Percentiles rank a stretch among this genome's conserved stretches.
phyloP scores from a whole-genome alignment of 2,888 invertebrate genomes.

The Adineta ricciae region DNA sequence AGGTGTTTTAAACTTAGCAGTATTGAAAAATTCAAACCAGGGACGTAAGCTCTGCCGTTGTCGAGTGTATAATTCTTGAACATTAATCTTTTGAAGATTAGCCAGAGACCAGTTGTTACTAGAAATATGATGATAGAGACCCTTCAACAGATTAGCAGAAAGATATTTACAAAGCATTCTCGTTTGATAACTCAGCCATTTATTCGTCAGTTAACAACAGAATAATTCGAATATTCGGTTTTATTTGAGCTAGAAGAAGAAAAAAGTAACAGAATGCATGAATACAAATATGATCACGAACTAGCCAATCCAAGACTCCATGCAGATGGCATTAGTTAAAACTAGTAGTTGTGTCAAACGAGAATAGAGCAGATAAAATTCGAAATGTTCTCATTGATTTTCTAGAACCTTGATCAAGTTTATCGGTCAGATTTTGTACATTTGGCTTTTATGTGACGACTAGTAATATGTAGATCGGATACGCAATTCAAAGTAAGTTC shows the following conservation, averaged over 20 bases:
- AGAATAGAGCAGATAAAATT: too few relatives aligned
- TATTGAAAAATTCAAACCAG: background rate
- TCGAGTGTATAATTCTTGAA: background rate
- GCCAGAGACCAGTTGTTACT: background rate
- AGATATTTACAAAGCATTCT: background rate
- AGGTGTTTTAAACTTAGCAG: background rate
- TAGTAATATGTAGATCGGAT: too few relatives aligned
- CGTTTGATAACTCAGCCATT: background rate
- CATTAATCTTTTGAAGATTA: background rate
- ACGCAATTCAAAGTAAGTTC: too few relatives aligned
- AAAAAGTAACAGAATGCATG: background rate
- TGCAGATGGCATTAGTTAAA: constrained; percentile 1
- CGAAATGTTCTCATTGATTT: too few relatives aligned
- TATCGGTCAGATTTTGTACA: too few relatives aligned
- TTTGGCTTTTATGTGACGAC: too few relatives aligned
- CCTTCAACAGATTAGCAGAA: too few relatives aligned
- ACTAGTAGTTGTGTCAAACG: too few relatives aligned
- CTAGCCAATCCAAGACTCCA: background rate
- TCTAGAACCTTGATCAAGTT: too few relatives aligned
- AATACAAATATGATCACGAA: background rate
- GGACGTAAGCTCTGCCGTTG: background rate
- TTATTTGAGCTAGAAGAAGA: background rate
- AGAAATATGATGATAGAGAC: too few relatives aligned
- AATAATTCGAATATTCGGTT: background rate
- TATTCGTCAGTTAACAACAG: background rate